These are phyloP conservation scores for Halyomorpha halys DNA, from an alignment of 1,140 invertebrate species.

Conservation along the genomic window DNA sequence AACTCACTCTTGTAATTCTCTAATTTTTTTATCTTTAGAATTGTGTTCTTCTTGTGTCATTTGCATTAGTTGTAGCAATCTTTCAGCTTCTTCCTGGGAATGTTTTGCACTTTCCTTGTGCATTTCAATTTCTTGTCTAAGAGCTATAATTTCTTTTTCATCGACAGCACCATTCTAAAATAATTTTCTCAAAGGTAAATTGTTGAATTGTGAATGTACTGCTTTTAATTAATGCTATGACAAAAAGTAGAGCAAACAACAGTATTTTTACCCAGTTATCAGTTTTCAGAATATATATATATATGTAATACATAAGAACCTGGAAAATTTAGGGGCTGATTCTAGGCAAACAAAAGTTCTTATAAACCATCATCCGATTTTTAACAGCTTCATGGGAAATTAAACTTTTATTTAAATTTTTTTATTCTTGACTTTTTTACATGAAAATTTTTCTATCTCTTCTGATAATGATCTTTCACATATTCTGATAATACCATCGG, in stretches of 20 bases:
- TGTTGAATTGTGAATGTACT: not conserved
- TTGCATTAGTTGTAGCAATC: slow-evolving; percentile 81
- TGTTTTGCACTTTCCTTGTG: slow-evolving; percentile 68
- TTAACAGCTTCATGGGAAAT: no score
- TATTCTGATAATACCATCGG: no score
- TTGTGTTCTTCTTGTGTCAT: slow-evolving; percentile 94
- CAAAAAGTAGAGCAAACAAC: not conserved
- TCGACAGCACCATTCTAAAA: slow-evolving; percentile 20
- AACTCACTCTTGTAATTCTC: slow-evolving; percentile 89
- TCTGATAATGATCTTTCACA: no score
- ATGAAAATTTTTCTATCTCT: no score
- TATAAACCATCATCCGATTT: no score
- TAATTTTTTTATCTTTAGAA: slow-evolving; percentile 86
- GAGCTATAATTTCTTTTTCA: slow-evolving; percentile 64
- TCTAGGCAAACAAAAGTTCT: no score
- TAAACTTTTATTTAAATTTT: no score
- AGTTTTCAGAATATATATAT: no score
- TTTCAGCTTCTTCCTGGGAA: slow-evolving; percentile 76
- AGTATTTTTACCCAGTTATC: no score
- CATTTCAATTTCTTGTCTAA: slow-evolving; percentile 56
- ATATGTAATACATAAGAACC: no score
- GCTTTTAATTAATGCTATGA: not conserved
- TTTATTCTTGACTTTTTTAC: no score
- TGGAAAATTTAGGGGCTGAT: no score
- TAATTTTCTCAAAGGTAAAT: not conserved